phyloP scores from a whole-genome alignment of 2,888 invertebrate genomes.

The Crepidodera aurea region DNA sequence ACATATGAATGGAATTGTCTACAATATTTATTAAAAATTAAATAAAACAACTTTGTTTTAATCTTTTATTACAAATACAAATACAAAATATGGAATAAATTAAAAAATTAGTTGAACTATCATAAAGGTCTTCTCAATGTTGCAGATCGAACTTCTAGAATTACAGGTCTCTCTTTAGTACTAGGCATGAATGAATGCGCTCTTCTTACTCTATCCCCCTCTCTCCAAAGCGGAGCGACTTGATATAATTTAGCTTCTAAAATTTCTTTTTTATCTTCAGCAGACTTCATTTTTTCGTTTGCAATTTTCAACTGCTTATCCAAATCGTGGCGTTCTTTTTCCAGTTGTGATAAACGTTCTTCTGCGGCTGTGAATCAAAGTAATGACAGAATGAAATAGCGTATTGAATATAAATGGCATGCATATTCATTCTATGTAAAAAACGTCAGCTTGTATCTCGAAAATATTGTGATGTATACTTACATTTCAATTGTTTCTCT shows the following conservation, averaged over 20 bases:
- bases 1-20: too few relatives aligned
- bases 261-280: constrained; percentile 70
- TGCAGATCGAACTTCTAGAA: constrained; percentile 57
- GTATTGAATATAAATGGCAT: too few relatives aligned
- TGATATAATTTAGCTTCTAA: constrained; percentile 67
- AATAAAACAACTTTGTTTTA: too few relatives aligned
- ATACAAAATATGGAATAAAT: not conserved
- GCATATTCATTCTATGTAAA: too few relatives aligned
- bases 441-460: too few relatives aligned
- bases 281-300: constrained; percentile 72
- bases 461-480: too few relatives aligned
- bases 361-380: constrained; percentile 70
- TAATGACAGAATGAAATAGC: not conserved
- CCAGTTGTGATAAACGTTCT: constrained; percentile 72
- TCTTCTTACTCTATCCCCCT: constrained; percentile 70
- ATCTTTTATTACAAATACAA: not conserved
- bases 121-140: constrained; percentile 51
- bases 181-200: constrained; percentile 77
- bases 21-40: too few relatives aligned
- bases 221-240: constrained; percentile 64
- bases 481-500: constrained; percentile 74
- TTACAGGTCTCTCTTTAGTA: constrained; percentile 65
- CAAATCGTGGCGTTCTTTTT: constrained; percentile 73
- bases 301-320: constrained; percentile 76
- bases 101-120: not conserved